Evolutionary conservation across 2,113 vertebrate species (phyloP), one percentile per base, ranked within the genome.

Genomic region (Tretioscincus oriximinensis): DNA sequence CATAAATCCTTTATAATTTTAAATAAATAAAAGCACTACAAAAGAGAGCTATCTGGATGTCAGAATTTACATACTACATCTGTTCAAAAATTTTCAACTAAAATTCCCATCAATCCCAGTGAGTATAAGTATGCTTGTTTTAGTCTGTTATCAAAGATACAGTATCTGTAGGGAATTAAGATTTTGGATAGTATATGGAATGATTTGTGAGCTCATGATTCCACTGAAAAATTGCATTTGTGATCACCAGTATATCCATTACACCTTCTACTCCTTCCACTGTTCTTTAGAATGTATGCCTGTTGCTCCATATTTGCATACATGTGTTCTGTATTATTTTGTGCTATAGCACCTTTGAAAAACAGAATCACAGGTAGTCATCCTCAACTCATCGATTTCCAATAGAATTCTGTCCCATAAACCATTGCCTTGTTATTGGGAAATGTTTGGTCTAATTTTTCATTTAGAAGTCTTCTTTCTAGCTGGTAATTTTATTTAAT

Each of bases 381-480:
- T 75, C 51, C 63, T 77, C 6, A 29, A 74, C 64, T 66, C 65
- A 54, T 2, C 18, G 66, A 11, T 81, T 26, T 81, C 78, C 76
- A 76, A 63, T 84, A 70, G 58, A 29, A 84, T 77, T 69, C 49
- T 75, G 66, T 21, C 74, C 78, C 84, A 58, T 76, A 84, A 87
- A n/a, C 80, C 80, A 87, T 2, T 41, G 54, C 64, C 54, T 72
- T 87, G 83, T 69, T 81, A 9, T 47, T 77, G 16, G 76, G 72
- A 71, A 74, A 81, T 63, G n/a, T 12, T 8, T 66, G 76, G 49
- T 60, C 1, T 0, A 69, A 80, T 85, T 89, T 90, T 88, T 89
- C 87, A 82, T 41, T 10, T 6, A 45, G 81, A 90, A 84, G 73
- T 84, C 73, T 83, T 81, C 67, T 76, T 60, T 78, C 74, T 67